Percentiles rank a stretch among this genome's conserved stretches.
These are phyloP conservation scores for Epizoanthus ramosus DNA, from an alignment of 92 coral and sea anemone species.

Conservation along the genomic window DNA sequence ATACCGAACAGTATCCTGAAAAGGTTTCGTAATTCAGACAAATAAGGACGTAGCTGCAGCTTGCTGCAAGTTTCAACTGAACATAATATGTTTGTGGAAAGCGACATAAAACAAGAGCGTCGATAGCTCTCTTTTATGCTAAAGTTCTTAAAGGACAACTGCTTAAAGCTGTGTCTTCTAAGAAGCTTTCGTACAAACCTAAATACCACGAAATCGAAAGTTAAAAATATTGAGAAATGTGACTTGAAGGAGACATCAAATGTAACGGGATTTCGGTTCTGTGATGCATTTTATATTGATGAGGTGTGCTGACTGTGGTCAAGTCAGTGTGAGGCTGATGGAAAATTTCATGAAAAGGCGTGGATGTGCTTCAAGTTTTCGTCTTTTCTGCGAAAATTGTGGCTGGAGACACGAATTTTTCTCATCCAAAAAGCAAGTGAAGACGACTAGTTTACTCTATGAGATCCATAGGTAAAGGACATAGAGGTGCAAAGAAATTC, in stretches of 20 bases:
- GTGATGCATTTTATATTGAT: slow-evolving; percentile 34
- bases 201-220: neutral
- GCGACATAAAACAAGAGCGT: too few relatives aligned
- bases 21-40: too few relatives aligned
- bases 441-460: slow-evolving; percentile 55
- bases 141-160: neutral
- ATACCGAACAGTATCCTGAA: too few relatives aligned
- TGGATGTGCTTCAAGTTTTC: slow-evolving; percentile 51
- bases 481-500: slow-evolving; percentile 62
- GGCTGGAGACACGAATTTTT: slow-evolving; percentile 45
- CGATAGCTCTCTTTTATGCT: too few relatives aligned
- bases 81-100: too few relatives aligned
- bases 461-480: slow-evolving; percentile 63
- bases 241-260: slow-evolving; percentile 6
- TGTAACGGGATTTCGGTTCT: slow-evolving; percentile 20
- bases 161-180: neutral
- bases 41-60: too few relatives aligned
- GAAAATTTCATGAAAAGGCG: slow-evolving; percentile 39
- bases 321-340: slow-evolving; percentile 14
- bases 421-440: neutral
- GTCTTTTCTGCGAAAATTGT: slow-evolving; percentile 43
- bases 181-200: neutral
- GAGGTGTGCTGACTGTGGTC: slow-evolving; percentile 50
- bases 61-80: too few relatives aligned
- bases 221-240: neutral